These are phyloP conservation scores for Coryphaenoides rupestris DNA, from an alignment of 2,113 vertebrate species.

Conservation along the genomic window DNA sequence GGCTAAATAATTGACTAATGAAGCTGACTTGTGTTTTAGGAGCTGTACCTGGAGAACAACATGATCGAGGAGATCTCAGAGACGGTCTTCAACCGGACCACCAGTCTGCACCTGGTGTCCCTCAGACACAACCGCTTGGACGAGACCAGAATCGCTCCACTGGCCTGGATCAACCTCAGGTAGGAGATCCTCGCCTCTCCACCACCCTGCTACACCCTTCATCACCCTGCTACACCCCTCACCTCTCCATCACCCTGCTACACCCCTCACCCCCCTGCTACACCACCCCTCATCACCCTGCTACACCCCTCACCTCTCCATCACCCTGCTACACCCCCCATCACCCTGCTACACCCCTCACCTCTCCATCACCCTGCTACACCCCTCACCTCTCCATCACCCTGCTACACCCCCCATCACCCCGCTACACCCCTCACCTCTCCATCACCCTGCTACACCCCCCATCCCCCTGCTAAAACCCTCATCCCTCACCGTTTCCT, in stretches of 20 bases:
- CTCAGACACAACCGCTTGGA: conserved; percentile 89
- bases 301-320: too few species aligned
- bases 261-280: too few species aligned
- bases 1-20: too few species aligned
- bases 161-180: conserved; percentile 94
- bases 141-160: conserved; percentile 85
- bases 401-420: too few species aligned
- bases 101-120: conserved; percentile 83
- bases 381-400: neutral
- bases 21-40: conserved; percentile 66
- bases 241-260: too few species aligned
- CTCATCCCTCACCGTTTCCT: neutral
- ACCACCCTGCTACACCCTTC: neutral
- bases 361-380: too few species aligned
- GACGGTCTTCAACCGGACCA: conserved; percentile 84
- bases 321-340: too few species aligned
- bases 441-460: too few species aligned
- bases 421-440: too few species aligned
- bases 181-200: conserved; percentile 54
- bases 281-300: too few species aligned
- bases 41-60: conserved; percentile 91
- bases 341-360: too few species aligned
- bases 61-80: conserved; percentile 94
- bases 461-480: neutral
- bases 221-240: too few species aligned